Evolutionary conservation across 2,888 invertebrate genomes (phyloP).

Genomic region (Pyralis farinalis): DNA sequence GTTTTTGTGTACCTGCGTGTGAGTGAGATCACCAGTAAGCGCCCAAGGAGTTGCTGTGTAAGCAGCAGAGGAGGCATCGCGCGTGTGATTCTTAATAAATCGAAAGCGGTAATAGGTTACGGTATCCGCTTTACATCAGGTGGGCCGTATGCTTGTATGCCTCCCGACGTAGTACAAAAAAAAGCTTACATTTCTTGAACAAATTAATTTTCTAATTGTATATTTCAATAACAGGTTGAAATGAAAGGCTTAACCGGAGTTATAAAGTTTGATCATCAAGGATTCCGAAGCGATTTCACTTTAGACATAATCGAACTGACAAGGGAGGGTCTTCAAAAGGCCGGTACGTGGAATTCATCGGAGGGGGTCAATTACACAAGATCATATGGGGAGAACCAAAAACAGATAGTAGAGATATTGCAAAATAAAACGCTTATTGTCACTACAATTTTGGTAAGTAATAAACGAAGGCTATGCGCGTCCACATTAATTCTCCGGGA

Average conservation of each 20-base stretch:
- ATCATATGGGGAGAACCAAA: slow-evolving; percentile 91
- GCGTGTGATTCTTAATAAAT: no score
- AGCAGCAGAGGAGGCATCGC: no score
- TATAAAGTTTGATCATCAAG: slow-evolving; percentile 96
- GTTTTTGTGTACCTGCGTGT: no score
- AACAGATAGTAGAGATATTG: slow-evolving; percentile 93
- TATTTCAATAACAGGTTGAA: slow-evolving; percentile 85
- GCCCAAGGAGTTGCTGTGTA: no score
- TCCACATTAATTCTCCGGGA: slow-evolving; percentile 38
- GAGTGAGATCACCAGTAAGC: no score
- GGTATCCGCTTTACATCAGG: no score
- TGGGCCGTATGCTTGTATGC: no score
- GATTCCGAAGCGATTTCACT: slow-evolving; percentile 94
- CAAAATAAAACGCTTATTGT: slow-evolving; percentile 96
- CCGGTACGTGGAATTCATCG: slow-evolving; percentile 94
- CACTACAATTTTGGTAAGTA: slow-evolving; percentile 93
- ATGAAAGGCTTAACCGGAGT: slow-evolving; percentile 96
- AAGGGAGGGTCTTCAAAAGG: slow-evolving; percentile 90
- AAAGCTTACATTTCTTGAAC: not conserved
- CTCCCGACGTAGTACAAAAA: no score
- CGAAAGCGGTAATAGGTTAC: no score
- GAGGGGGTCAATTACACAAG: slow-evolving; percentile 94
- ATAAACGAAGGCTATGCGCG: slow-evolving; percentile 28
- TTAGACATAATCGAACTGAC: slow-evolving; percentile 95
- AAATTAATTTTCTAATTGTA: slow-evolving; percentile 21